Conservation (phyloP, 2,113 vertebrate genomes). For the Toxotes jaculatrix region DNA sequence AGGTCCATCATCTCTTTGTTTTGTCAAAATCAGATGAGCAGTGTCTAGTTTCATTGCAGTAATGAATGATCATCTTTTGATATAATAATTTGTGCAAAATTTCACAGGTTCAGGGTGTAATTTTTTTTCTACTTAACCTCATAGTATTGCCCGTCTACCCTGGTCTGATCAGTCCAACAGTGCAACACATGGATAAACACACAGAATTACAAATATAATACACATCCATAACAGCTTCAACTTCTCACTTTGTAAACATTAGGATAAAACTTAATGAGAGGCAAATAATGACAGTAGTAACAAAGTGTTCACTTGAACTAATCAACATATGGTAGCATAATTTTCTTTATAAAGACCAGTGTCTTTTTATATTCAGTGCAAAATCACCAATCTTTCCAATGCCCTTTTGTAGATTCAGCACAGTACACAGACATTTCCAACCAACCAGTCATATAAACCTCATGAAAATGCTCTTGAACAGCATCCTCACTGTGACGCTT, state of each 20-base stretch:
- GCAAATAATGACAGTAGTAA: slow-evolving; percentile 48
- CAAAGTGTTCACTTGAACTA: slow-evolving; percentile 42
- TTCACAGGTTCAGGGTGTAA: background rate
- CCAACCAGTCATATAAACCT: slow-evolving; percentile 2
- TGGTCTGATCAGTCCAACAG: slow-evolving; percentile 48
- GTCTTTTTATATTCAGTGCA: slow-evolving; percentile 53
- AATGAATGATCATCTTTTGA: background rate
- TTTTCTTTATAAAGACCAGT: slow-evolving; percentile 42
- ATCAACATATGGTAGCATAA: slow-evolving; percentile 33
- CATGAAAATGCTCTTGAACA: slow-evolving; percentile 14
- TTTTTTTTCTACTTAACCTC: background rate
- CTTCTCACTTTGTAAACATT: slow-evolving; percentile 55
- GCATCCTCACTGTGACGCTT: background rate
- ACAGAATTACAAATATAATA: slow-evolving; percentile 46
- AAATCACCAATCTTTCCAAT: slow-evolving; percentile 29
- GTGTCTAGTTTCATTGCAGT: background rate
- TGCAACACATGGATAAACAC: slow-evolving; percentile 41
- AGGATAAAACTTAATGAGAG: slow-evolving; percentile 35
- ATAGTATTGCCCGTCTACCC: slow-evolving; percentile 29
- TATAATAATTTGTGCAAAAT: background rate
- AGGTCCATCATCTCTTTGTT: background rate
- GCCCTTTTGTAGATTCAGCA: slow-evolving; percentile 17
- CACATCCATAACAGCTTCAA: slow-evolving; percentile 34
- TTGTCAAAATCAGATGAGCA: background rate
- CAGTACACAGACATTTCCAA: slow-evolving; percentile 17